Conservation (phyloP, 2,888 invertebrate genomes). For the Monochamus alternatus region DNA sequence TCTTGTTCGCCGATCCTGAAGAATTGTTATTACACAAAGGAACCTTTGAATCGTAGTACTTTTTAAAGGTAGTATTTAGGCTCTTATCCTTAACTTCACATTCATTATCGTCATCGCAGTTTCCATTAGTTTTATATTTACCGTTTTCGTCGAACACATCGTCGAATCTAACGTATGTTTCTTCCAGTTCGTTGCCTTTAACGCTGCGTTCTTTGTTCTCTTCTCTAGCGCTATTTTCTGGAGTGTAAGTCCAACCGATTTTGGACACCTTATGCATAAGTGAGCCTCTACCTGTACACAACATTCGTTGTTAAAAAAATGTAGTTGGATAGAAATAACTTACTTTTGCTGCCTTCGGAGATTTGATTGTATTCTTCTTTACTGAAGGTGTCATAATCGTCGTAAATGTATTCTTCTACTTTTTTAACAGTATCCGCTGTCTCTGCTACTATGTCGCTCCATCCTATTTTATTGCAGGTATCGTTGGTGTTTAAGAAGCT, state of each 20-base stretch:
- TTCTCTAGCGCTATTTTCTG: constrained; percentile 13
- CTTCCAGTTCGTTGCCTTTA: neutral
- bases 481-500: constrained; percentile 35
- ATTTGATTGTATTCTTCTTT: constrained; percentile 47
- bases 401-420: constrained; percentile 50
- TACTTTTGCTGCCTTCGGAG: constrained; percentile 26
- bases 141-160: constrained; percentile 23
- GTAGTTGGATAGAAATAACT: constrained; percentile 25
- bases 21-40: constrained; percentile 11
- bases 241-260: constrained; percentile 37
- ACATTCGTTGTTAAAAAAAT: neutral
- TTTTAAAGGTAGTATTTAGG: constrained; percentile 16
- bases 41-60: neutral
- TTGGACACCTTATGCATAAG: constrained; percentile 31
- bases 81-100: neutral
- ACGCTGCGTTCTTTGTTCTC: neutral
- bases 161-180: constrained; percentile 32
- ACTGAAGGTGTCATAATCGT: constrained; percentile 42
- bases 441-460: constrained; percentile 49
- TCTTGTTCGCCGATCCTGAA: neutral
- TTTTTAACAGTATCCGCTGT: constrained; percentile 51
- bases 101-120: neutral
- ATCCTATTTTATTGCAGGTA: constrained; percentile 33
- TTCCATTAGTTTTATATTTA: constrained; percentile 9
- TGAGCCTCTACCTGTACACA: constrained; percentile 24